phyloP scores from a whole-genome alignment of 2,888 invertebrate species.

The Endotricha flammealis region DNA sequence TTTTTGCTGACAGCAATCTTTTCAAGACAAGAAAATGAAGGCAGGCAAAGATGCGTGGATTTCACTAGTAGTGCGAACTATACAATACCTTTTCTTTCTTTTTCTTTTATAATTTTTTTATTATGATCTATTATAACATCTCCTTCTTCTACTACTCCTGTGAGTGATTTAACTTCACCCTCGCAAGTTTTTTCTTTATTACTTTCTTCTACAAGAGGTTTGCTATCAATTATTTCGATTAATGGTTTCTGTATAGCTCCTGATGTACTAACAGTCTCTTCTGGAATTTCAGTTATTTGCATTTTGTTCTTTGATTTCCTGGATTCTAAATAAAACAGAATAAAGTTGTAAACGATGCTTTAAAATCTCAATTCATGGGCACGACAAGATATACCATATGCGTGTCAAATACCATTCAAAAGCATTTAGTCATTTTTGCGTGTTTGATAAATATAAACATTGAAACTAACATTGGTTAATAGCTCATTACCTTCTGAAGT shows the following conservation, averaged over 20 bases:
- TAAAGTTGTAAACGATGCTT: no score
- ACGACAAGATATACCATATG: no score
- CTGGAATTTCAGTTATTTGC: conserved; percentile 30
- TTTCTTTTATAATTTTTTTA: conserved; percentile 36
- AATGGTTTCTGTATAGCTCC: conserved; percentile 45
- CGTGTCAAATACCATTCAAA: no score
- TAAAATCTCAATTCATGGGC: no score
- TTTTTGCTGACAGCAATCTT: no score
- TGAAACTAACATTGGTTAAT: neutral
- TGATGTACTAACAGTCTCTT: conserved; percentile 24
- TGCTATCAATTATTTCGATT: conserved; percentile 50
- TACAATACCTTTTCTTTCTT: conserved; percentile 13
- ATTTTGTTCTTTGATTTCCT: conserved; percentile 23
- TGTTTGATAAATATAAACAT: no score
- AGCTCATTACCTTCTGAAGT: conserved; percentile 34
- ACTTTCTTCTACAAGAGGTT: conserved; percentile 22
- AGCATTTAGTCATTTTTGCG: no score
- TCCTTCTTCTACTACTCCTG: conserved; percentile 32
- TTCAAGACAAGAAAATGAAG: no score
- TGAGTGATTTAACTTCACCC: conserved; percentile 19
- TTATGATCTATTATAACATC: conserved; percentile 43
- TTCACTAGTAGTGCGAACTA: neutral
- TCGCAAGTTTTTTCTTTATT: conserved; percentile 13
- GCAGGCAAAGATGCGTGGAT: no score
- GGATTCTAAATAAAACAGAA: conserved; percentile 21